These are phyloP conservation scores for Cataglyphis albicans DNA, from an alignment of 2,888 invertebrate species.

Conservation along the genomic window DNA sequence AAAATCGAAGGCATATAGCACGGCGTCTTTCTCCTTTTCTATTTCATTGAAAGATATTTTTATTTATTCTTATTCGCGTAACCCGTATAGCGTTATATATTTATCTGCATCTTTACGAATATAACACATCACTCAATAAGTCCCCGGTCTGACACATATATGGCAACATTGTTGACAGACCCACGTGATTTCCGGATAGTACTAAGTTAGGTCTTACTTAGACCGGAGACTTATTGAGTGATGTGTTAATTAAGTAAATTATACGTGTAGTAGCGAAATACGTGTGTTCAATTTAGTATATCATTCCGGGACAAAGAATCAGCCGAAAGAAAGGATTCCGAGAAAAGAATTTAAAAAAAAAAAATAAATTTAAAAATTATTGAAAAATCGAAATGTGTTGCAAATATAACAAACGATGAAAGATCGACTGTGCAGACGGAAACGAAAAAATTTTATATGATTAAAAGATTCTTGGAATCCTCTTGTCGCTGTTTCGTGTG, in stretches of 20 bases:
- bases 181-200: too few relatives aligned
- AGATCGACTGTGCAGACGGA: too few relatives aligned
- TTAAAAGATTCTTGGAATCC: not conserved
- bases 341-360: not conserved
- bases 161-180: too few relatives aligned
- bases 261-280: not conserved
- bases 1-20: slow-evolving; percentile 16
- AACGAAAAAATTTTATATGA: not conserved
- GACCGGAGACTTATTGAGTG: too few relatives aligned
- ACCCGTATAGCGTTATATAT: not conserved
- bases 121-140: too few relatives aligned
- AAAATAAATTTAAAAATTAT: not conserved
- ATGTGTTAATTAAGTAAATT: not conserved
- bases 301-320: not conserved
- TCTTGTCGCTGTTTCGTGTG: not conserved
- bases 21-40: not conserved
- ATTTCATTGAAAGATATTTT: slow-evolving; percentile 3
- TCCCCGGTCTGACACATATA: too few relatives aligned
- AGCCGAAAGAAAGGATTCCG: too few relatives aligned
- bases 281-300: not conserved
- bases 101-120: not conserved
- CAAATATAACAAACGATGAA: not conserved
- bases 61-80: not conserved
- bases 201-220: too few relatives aligned
- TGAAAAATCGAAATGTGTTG: not conserved